A percentile compares a stretch with the other conserved stretches of the same genome.
These are phyloP conservation scores for Cancer borealis DNA, from an alignment of 2,888 invertebrate species.

Conservation along the genomic window DNA sequence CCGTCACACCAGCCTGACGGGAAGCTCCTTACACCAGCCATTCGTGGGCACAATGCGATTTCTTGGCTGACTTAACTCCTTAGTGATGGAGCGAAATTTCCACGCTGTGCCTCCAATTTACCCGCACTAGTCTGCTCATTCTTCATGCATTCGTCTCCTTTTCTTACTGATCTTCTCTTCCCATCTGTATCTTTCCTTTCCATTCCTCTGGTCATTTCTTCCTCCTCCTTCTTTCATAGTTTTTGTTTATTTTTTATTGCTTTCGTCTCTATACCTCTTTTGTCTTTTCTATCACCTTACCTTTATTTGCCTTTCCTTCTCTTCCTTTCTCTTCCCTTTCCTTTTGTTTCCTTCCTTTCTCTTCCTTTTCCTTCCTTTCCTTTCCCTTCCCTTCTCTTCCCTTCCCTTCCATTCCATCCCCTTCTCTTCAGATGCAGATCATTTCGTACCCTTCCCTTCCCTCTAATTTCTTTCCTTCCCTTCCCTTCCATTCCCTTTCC, in stretches of 20 bases:
- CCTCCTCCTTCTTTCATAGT: neutral
- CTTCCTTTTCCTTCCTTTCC: no score
- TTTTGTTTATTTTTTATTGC: neutral
- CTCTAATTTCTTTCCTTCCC: neutral
- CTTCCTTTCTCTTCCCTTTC: neutral
- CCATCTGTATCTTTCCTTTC: no score
- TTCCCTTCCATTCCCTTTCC: neutral
- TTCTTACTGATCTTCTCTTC: neutral
- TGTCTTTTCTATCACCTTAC: no score
- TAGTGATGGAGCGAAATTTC: constrained; percentile 20
- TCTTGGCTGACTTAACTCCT: constrained; percentile 5
- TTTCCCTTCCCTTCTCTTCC: no score
- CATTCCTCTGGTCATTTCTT: no score
- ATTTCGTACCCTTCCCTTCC: no score
- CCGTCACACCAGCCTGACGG: neutral
- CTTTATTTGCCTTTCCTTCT: neutral
- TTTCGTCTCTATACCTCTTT: neutral
- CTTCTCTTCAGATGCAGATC: neutral
- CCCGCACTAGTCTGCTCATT: neutral
- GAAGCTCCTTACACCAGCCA: neutral
- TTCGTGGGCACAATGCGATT: neutral
- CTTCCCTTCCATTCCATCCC: neutral
- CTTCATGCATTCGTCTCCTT: constrained; percentile 9
- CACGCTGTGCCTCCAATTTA: neutral
- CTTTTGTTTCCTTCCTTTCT: no score